Conservation (phyloP, 1,140 invertebrate species). For the Drosophila orena region DNA sequence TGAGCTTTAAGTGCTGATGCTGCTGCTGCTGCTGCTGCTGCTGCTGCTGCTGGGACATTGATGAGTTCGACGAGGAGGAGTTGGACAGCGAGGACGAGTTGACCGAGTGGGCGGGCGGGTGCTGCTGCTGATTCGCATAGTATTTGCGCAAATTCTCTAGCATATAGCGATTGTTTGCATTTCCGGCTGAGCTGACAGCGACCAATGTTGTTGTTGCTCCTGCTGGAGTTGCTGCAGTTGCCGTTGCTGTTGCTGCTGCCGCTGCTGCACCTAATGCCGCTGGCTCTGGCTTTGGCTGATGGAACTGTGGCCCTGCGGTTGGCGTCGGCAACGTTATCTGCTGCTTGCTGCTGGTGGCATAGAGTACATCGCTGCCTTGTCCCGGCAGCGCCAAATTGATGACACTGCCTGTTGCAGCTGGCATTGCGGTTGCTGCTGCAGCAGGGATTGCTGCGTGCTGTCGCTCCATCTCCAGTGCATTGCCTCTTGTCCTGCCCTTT, state of each 20-base stretch:
- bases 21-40: constrained; percentile 58
- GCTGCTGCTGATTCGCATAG: constrained; percentile 77
- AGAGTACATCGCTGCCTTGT: constrained; percentile 46
- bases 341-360: constrained; percentile 74
- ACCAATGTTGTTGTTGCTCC: constrained; percentile 21
- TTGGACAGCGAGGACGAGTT: constrained; percentile 81
- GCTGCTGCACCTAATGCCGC: constrained; percentile 22
- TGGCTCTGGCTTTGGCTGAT: constrained; percentile 29
- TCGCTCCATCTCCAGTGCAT: constrained; percentile 25
- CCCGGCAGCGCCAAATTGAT: constrained; percentile 51
- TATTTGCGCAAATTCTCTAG: constrained; percentile 81
- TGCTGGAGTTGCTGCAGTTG: constrained; percentile 21
- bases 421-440: constrained; percentile 17
- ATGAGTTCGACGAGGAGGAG: constrained; percentile 81
- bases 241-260: constrained; percentile 16
- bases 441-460: constrained; percentile 19
- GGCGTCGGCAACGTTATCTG: constrained; percentile 32
- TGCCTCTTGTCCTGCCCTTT: constrained; percentile 6
- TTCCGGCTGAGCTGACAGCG: constrained; percentile 38
- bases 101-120: constrained; percentile 74
- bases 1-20: constrained; percentile 51
- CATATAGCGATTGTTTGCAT: constrained; percentile 74
- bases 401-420: constrained; percentile 39
- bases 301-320: constrained; percentile 42
- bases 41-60: constrained; percentile 74